phyloP scores from a whole-genome alignment of 2,888 invertebrate species.

The Temnothorax unifasciatus region DNA sequence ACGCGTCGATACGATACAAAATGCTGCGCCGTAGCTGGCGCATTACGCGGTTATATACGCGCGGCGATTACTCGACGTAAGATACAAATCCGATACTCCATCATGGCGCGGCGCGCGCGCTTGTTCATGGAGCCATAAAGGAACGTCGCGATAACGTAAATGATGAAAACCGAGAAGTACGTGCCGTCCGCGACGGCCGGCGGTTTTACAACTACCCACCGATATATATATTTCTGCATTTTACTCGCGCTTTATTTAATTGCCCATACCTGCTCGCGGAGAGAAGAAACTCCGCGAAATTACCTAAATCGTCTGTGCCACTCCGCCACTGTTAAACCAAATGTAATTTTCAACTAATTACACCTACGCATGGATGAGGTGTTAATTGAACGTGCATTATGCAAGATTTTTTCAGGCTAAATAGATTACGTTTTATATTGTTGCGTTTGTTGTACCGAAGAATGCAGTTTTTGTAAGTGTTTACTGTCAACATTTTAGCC shows the following conservation, averaged over 20 bases:
- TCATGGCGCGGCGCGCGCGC: constrained; percentile 67
- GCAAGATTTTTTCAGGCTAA: neutral
- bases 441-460: neutral
- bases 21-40: constrained; percentile 29
- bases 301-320: neutral
- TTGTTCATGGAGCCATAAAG: constrained; percentile 75
- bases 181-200: constrained; percentile 66
- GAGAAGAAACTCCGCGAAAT: constrained; percentile 26
- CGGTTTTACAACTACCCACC: constrained; percentile 62
- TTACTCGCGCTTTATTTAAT: constrained; percentile 34
- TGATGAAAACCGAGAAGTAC: constrained; percentile 76
- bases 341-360: constrained; percentile 25
- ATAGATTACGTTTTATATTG: neutral
- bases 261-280: neutral
- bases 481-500: neutral
- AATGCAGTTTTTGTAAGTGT: neutral
- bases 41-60: constrained; percentile 65
- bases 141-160: constrained; percentile 76
- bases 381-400: neutral
- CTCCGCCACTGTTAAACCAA: neutral
- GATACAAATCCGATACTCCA: constrained; percentile 74
- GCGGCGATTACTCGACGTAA: constrained; percentile 70
- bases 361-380: neutral
- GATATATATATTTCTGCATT: constrained; percentile 21
- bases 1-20: constrained; percentile 34